These are phyloP conservation scores for Scarus forsteni DNA, from an alignment of 2,797 vertebrate species.

Conservation along the genomic window DNA sequence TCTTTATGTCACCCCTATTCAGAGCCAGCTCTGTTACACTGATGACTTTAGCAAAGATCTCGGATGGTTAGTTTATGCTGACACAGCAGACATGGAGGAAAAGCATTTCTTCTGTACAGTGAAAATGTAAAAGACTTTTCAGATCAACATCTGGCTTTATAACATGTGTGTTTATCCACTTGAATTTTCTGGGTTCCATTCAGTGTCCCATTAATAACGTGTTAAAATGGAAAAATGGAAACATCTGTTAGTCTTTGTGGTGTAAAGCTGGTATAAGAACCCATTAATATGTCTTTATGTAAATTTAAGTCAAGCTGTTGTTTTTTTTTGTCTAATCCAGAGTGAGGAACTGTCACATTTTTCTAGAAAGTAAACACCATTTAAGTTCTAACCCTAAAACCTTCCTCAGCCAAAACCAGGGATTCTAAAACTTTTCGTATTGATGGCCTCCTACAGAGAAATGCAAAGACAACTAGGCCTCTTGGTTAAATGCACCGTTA, in stretches of 20 bases:
- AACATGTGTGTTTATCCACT: constrained; percentile 16
- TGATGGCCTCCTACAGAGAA: too few relatives aligned
- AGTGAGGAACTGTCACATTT: too few relatives aligned
- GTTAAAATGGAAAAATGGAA: constrained; percentile 14
- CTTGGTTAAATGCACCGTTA: too few relatives aligned
- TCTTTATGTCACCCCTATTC: not conserved
- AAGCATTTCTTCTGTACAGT: not conserved
- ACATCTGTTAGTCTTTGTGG: constrained; percentile 2
- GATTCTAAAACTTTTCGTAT: too few relatives aligned
- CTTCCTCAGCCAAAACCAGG: too few relatives aligned
- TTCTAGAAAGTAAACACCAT: too few relatives aligned
- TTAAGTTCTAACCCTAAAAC: too few relatives aligned
- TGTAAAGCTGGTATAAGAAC: not conserved
- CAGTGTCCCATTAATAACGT: constrained; percentile 2
- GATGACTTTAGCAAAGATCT: not conserved
- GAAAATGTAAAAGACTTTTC: not conserved
- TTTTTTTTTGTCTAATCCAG: too few relatives aligned
- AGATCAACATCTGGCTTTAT: constrained; percentile 27
- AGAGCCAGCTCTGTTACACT: not conserved
- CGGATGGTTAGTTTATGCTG: constrained; percentile 10
- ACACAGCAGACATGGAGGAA: not conserved
- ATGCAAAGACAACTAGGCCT: too few relatives aligned
- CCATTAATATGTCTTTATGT: not conserved
- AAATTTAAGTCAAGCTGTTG: too few relatives aligned
- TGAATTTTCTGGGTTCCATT: constrained; percentile 5